Conservation (phyloP, 2,113 vertebrate genomes). For the Ophthalmolycus amberensis region DNA sequence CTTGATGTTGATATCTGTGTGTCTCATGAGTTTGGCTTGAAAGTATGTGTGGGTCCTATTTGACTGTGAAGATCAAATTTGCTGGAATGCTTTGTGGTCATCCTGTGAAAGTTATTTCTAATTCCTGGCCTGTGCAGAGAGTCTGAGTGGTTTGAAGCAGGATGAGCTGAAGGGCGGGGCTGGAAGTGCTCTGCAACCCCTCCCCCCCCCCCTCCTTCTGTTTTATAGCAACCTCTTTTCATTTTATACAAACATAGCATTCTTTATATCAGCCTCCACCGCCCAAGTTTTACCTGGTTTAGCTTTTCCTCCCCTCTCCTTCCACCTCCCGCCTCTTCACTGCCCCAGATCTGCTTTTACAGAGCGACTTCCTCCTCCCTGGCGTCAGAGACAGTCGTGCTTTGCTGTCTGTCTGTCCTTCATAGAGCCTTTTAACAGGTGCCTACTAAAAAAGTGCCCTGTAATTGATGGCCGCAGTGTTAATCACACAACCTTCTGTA, state of each 20-base stretch:
- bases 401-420: slow-evolving; percentile 33
- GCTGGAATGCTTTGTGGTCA: neutral
- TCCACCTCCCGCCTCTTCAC: neutral
- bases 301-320: neutral
- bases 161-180: slow-evolving; percentile 49
- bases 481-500: slow-evolving; percentile 41
- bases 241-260: neutral
- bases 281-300: neutral
- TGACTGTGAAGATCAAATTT: slow-evolving; percentile 9
- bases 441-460: slow-evolving; percentile 33
- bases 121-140: neutral
- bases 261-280: neutral
- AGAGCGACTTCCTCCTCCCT: neutral
- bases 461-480: slow-evolving; percentile 67
- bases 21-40: neutral
- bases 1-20: neutral
- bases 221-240: neutral
- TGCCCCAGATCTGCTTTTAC: slow-evolving; percentile 1
- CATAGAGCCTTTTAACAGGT: slow-evolving; percentile 57
- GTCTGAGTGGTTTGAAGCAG: slow-evolving; percentile 17
- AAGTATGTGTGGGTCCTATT: neutral
- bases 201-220: neutral
- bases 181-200: neutral
- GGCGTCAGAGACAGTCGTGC: slow-evolving; percentile 26
- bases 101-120: neutral